Base-by-base conservation (phyloP, 2,113 vertebrate genomes). In the Sylvia atricapilla region DNA sequence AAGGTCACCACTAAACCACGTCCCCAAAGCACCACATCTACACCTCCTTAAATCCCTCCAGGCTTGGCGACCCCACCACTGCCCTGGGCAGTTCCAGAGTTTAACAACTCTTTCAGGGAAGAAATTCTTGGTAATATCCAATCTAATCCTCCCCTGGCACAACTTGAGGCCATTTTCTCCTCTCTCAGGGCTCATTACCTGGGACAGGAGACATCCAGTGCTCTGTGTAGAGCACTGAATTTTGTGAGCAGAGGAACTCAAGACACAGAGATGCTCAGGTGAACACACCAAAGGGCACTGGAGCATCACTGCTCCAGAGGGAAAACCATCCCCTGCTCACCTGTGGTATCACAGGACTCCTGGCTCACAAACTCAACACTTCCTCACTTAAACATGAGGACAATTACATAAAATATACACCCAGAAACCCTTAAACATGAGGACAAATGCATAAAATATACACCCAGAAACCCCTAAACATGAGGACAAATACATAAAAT, bases 201-300 rank as follows among this genome's bases (percentile, higher is more conserved):
- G 49, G 64, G 49, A 84, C 72, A 77, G 11, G 79, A 63, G 56
- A 43, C 10, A 28, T 37, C 60, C 22, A 8, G 37, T 37, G 37
- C 1, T 15, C 27, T 11, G 39, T 19, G 18, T 16, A 78, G 35
- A 70, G 11, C n/a, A 37, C 13, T 24, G 20, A 6, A 13, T 18
- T 59, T 6, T 0, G 3, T 7, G 44, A 92, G 37, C 47, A 14
- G 1, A 0, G 55, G 8, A 49, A 11, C 21, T 17, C 1, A 0
- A 0, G 4, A 11, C n/a, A 15, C 28, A 19, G 44, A 60, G 39
- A 66, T 1, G 39, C 39, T 11, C 43, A 8, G 58, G 30, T 30
- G 33, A 52, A 41, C 25, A 0, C 4, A 3, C 20, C 63, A 37
- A 69, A 83, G 50, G 41, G 43, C 3, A 2, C 70, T 8, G 33